phyloP scores from a whole-genome alignment of 2,888 invertebrate genomes.

The Sthenelais limicola region DNA sequence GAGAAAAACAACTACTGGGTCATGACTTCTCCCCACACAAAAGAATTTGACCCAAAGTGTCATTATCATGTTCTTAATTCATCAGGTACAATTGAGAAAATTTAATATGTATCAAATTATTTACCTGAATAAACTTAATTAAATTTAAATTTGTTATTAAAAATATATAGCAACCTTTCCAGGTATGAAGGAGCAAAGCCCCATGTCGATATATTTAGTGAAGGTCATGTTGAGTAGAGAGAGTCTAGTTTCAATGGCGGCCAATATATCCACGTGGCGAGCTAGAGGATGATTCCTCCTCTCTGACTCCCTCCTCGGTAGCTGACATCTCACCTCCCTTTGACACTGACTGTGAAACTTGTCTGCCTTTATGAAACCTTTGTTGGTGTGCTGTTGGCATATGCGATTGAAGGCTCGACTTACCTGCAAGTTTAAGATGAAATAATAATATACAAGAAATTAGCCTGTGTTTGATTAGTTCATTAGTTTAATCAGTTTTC shows the following conservation, averaged over 20 bases:
- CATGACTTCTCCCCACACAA: too few species aligned
- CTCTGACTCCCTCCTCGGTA: conserved; percentile 92
- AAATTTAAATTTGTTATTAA: too few species aligned
- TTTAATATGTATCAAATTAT: too few species aligned
- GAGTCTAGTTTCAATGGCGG: conserved; percentile 90
- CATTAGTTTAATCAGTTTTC: too few species aligned
- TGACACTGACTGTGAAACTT: conserved; percentile 82
- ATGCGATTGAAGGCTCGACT: conserved; percentile 83
- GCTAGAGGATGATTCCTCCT: conserved; percentile 87
- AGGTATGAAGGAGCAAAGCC: conserved; percentile 92
- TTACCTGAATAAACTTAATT: too few species aligned
- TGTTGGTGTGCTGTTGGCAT: conserved; percentile 83
- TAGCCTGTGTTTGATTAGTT: too few species aligned
- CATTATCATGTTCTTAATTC: too few species aligned
- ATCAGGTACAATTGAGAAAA: too few species aligned
- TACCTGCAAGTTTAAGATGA: conserved; percentile 83
- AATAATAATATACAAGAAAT: too few species aligned
- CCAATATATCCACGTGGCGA: conserved; percentile 90
- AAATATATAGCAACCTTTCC: too few species aligned
- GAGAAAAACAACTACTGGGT: too few species aligned
- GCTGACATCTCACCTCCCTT: conserved; percentile 84
- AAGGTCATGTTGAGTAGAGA: conserved; percentile 95
- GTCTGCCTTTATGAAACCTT: conserved; percentile 87
- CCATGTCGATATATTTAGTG: conserved; percentile 87
- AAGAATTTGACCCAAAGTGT: too few species aligned